phyloP scores from a whole-genome alignment of 2,888 invertebrate species.

The Euclidia mi region DNA sequence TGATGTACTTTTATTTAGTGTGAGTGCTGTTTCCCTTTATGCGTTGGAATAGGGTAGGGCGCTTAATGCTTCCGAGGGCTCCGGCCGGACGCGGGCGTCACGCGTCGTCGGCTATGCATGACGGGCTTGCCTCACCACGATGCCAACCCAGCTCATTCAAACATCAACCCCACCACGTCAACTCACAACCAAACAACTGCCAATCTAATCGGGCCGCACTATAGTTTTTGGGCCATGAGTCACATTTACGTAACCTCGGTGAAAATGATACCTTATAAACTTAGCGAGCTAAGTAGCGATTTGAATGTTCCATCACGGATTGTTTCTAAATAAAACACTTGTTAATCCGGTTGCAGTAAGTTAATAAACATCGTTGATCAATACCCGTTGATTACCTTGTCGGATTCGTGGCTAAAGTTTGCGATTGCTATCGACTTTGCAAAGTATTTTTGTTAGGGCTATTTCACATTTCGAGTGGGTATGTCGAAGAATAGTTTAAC shows the following conservation, averaged over 20 bases:
- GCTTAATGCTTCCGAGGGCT: constrained; percentile 79
- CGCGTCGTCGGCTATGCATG: constrained; percentile 80
- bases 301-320: constrained; percentile 34
- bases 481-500: no score
- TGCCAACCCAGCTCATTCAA: constrained; percentile 57
- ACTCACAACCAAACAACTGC: constrained; percentile 29
- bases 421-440: no score
- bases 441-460: no score
- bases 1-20: constrained; percentile 9
- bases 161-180: constrained; percentile 46
- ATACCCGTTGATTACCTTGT: no score
- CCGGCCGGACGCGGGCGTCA: constrained; percentile 82
- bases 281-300: constrained; percentile 36
- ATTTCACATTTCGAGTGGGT: no score
- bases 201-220: constrained; percentile 42
- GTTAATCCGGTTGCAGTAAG: neutral
- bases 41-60: constrained; percentile 67
- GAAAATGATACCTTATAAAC: constrained; percentile 57
- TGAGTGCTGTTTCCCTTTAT: constrained; percentile 47
- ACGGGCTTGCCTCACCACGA: constrained; percentile 79
- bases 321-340: constrained; percentile 14
- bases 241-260: constrained; percentile 52
- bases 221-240: constrained; percentile 58
- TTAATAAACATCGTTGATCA: no score
- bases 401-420: no score